phyloP scores from a whole-genome alignment of 2,888 invertebrate genomes.

The Stratiomys singularior region DNA sequence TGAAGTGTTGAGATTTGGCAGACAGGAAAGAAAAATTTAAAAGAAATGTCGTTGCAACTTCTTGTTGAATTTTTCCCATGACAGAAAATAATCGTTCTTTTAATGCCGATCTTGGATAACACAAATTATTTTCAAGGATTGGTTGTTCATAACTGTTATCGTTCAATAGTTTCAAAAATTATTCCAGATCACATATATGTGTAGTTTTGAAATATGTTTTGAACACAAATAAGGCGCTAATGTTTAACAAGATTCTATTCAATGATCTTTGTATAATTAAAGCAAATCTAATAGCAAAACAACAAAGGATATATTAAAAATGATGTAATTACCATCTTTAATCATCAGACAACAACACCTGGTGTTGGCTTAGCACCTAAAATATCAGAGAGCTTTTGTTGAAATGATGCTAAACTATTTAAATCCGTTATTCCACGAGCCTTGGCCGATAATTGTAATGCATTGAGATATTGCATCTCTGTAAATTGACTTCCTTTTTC shows the following conservation, averaged over 20 bases:
- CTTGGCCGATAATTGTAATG: slow-evolving; percentile 81
- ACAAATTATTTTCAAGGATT: too few species aligned
- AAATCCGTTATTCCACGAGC: slow-evolving; percentile 68
- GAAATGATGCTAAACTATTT: slow-evolving; percentile 72
- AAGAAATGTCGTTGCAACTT: too few species aligned
- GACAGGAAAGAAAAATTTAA: too few species aligned
- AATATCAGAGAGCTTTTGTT: slow-evolving; percentile 85
- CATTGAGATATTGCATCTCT: slow-evolving; percentile 87
- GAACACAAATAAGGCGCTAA: slow-evolving; percentile 43
- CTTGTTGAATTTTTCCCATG: too few species aligned
- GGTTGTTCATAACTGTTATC: too few species aligned
- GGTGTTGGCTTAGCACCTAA: slow-evolving; percentile 76
- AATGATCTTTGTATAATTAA: slow-evolving; percentile 20
- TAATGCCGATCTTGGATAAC: too few species aligned
- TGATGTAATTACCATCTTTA: neutral
- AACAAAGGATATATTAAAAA: neutral
- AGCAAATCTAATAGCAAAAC: neutral
- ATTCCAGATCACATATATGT: neutral
- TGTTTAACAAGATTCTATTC: neutral
- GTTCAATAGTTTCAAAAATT: too few species aligned
- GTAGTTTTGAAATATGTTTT: slow-evolving; percentile 16
- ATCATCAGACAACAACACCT: slow-evolving; percentile 77
- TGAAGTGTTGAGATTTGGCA: too few species aligned
- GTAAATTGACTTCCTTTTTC: slow-evolving; percentile 91
- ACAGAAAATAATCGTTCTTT: too few species aligned